Conservation (phyloP, 2,888 invertebrate species). For the Tenthredo livida region DNA sequence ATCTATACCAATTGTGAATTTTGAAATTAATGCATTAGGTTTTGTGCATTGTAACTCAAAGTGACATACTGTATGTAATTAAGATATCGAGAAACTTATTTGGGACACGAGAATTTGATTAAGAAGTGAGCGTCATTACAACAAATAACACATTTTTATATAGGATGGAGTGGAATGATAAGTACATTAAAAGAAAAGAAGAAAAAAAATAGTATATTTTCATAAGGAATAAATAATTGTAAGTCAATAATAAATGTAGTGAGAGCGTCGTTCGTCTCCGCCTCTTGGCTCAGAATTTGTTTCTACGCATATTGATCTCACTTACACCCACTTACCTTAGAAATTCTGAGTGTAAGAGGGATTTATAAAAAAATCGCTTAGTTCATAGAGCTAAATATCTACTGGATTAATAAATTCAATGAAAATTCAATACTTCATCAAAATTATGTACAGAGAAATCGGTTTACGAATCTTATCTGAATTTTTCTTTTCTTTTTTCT, state of each 20-base stretch:
- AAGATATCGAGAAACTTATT: constrained; percentile 7
- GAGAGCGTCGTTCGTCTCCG: constrained; percentile 50
- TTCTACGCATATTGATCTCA: constrained; percentile 47
- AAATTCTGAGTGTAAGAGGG: constrained; percentile 48
- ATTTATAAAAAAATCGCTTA: constrained; percentile 44
- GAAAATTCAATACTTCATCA: background rate
- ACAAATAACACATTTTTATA: constrained; percentile 55
- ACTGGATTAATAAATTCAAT: constrained; percentile 10
- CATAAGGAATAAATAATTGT: constrained; percentile 74
- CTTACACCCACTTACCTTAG: constrained; percentile 37
- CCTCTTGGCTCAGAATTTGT: constrained; percentile 56
- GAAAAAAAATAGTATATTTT: constrained; percentile 74
- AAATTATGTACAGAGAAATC: background rate
- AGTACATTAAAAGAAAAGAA: constrained; percentile 66
- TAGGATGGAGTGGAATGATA: constrained; percentile 58
- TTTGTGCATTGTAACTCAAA: constrained; percentile 5
- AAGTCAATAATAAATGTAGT: constrained; percentile 75
- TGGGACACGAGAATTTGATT: constrained; percentile 35
- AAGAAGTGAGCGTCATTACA: constrained; percentile 43
- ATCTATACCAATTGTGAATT: constrained; percentile 5
- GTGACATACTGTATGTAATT: constrained; percentile 34
- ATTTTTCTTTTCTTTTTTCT: background rate
- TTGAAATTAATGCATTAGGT: background rate
- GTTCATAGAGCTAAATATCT: constrained; percentile 41
- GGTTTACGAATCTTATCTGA: background rate